phyloP scores from a whole-genome alignment of 2,797 vertebrate species.

The Mormyrops boulengeri region DNA sequence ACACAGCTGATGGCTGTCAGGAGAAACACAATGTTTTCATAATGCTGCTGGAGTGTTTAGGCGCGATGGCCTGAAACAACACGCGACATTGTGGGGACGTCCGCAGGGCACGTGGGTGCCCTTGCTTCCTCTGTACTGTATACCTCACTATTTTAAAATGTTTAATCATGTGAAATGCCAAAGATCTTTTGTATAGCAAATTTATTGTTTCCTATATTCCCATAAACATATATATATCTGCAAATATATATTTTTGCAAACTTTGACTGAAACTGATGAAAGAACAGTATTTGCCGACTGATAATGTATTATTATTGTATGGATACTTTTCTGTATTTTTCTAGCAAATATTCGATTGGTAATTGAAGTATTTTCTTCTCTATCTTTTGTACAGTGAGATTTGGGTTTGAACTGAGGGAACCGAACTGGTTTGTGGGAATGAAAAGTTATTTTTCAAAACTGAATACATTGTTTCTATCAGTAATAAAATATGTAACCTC shows the following conservation, averaged over 20 bases:
- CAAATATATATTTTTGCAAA: background rate
- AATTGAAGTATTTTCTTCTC: background rate
- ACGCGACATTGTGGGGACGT: background rate
- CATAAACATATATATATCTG: background rate
- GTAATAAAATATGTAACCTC: background rate
- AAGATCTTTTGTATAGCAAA: background rate
- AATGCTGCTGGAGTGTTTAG: background rate
- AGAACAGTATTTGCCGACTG: background rate
- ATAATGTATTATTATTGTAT: slow-evolving; percentile 2
- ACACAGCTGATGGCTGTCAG: background rate
- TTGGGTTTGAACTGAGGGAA: background rate
- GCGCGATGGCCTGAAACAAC: background rate
- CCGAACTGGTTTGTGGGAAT: background rate
- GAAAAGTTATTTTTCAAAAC: background rate
- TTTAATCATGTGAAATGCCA: background rate
- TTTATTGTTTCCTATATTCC: background rate
- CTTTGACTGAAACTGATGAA: background rate
- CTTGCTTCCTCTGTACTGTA: background rate
- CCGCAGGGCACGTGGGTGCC: background rate
- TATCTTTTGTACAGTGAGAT: background rate
- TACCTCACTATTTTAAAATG: background rate
- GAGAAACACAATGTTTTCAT: background rate
- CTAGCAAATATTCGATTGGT: background rate
- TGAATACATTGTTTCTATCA: background rate
- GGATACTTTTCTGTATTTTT: background rate